Conservation (phyloP, 92 coral and sea anemone species). For the Paragorgia papillata region DNA sequence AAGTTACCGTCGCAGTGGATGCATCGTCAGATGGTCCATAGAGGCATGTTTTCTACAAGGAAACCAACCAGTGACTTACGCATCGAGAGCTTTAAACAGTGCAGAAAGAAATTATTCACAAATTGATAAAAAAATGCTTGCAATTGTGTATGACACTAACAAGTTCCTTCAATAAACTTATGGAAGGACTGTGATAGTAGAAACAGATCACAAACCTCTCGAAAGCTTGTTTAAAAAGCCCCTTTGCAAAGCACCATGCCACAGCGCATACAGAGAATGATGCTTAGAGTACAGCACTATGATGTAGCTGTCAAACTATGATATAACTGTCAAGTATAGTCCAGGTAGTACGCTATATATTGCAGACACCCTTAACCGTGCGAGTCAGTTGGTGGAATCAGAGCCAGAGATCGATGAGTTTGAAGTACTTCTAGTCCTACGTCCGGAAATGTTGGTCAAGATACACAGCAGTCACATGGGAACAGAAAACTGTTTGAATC, state of each 20-base stretch:
- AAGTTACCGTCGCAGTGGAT: conserved; percentile 41
- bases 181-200: conserved; percentile 30
- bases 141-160: conserved; percentile 34
- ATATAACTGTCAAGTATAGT: too few relatives aligned
- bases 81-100: conserved; percentile 31
- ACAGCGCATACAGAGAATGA: too few relatives aligned
- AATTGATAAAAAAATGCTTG: conserved; percentile 44
- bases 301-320: too few relatives aligned
- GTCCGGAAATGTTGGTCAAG: conserved; percentile 34
- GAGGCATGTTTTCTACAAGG: conserved; percentile 45
- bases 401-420: conserved; percentile 7
- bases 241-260: not conserved
- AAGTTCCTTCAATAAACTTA: conserved; percentile 45
- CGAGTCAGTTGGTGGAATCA: not conserved
- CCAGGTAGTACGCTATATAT: not conserved
- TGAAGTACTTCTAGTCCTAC: conserved; percentile 23
- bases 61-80: conserved; percentile 40
- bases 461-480: conserved; percentile 50
- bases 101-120: conserved; percentile 48
- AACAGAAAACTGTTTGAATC: conserved; percentile 33
- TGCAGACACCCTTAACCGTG: conserved; percentile 9
- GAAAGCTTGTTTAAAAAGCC: not conserved
- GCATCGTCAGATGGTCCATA: conserved; percentile 50
- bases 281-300: too few relatives aligned
- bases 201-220: conserved; percentile 36